These are phyloP conservation scores for Fistularia tabacaria DNA, from an alignment of 2,797 vertebrate genomes.

Conservation along the genomic window DNA sequence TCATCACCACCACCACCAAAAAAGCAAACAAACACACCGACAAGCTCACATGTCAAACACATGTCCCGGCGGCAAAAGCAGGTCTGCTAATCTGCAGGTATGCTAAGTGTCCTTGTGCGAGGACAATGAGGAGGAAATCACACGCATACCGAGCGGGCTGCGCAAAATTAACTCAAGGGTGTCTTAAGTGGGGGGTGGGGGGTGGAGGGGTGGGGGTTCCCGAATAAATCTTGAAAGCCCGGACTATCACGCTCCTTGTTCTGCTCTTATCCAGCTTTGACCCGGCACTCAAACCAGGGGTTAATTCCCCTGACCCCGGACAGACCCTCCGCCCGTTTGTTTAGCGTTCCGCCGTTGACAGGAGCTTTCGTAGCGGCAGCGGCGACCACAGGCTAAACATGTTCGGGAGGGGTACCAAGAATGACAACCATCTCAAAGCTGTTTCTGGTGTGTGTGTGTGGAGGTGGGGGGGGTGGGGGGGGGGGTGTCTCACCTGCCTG, in stretches of 20 bases:
- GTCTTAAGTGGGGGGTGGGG: slow-evolving; percentile 40
- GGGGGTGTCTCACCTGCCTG: slow-evolving; percentile 3
- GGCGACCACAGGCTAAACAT: background rate
- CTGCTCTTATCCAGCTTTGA: slow-evolving; percentile 61
- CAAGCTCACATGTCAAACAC: no score
- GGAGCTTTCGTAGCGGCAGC: slow-evolving; percentile 61
- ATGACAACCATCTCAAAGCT: background rate
- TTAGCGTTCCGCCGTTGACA: slow-evolving; percentile 62
- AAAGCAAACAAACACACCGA: slow-evolving; percentile 17
- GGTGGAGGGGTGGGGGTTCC: slow-evolving; percentile 18
- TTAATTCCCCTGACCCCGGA: slow-evolving; percentile 70
- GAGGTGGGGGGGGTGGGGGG: no score
- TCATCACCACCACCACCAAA: slow-evolving; percentile 11
- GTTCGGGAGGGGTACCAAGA: background rate
- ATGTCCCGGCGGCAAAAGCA: no score
- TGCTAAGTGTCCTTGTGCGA: slow-evolving; percentile 54
- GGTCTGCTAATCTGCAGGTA: slow-evolving; percentile 61
- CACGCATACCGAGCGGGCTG: slow-evolving; percentile 60
- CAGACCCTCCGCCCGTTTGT: slow-evolving; percentile 49
- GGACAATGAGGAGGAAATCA: slow-evolving; percentile 60
- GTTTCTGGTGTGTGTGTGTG: no score
- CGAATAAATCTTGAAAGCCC: slow-evolving; percentile 62
- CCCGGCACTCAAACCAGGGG: slow-evolving; percentile 39
- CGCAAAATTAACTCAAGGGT: slow-evolving; percentile 63
- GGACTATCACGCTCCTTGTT: slow-evolving; percentile 57